Evolutionary conservation across 2,888 invertebrate genomes (phyloP).

Genomic region (Papilio gigon): DNA sequence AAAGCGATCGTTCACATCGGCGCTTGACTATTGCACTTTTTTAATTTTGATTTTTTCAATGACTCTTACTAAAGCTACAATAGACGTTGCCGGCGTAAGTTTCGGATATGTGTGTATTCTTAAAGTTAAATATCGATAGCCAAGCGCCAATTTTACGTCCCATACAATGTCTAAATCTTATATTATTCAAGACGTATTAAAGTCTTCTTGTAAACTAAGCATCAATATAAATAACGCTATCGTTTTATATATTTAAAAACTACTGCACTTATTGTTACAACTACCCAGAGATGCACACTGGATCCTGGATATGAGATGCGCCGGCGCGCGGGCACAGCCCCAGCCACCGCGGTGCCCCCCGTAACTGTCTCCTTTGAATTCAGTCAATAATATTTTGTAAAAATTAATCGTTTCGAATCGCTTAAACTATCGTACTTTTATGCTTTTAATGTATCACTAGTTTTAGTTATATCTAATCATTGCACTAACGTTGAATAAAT

Average conservation of each 20-base stretch:
- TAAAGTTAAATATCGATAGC: conserved; percentile 55
- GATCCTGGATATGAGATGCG: conserved; percentile 70
- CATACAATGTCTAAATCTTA: conserved; percentile 72
- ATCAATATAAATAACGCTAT: conserved; percentile 81
- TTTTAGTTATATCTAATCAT: conserved; percentile 79
- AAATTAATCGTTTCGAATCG: conserved; percentile 67
- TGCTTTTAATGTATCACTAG: conserved; percentile 67
- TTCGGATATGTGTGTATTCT: conserved; percentile 39
- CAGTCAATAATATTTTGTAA: conserved; percentile 76
- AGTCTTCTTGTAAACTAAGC: conserved; percentile 77
- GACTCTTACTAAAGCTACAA: conserved; percentile 42
- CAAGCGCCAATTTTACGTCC: conserved; percentile 71
- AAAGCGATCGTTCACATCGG: conserved; percentile 65
- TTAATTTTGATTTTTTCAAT: conserved; percentile 40
- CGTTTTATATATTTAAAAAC: conserved; percentile 73
- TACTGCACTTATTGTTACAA: conserved; percentile 73
- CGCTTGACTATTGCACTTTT: conserved; percentile 65
- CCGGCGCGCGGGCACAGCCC: conserved; percentile 71
- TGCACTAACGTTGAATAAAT: conserved; percentile 82
- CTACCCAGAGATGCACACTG: conserved; percentile 73
- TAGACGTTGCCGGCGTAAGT: conserved; percentile 33
- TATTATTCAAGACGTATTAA: conserved; percentile 75
- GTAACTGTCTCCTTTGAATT: conserved; percentile 66
- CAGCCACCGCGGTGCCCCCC: conserved; percentile 69
- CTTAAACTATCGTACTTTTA: conserved; percentile 74